These are phyloP conservation scores for Numenius arquata DNA, from an alignment of 2,113 vertebrate species.

Conservation along the genomic window DNA sequence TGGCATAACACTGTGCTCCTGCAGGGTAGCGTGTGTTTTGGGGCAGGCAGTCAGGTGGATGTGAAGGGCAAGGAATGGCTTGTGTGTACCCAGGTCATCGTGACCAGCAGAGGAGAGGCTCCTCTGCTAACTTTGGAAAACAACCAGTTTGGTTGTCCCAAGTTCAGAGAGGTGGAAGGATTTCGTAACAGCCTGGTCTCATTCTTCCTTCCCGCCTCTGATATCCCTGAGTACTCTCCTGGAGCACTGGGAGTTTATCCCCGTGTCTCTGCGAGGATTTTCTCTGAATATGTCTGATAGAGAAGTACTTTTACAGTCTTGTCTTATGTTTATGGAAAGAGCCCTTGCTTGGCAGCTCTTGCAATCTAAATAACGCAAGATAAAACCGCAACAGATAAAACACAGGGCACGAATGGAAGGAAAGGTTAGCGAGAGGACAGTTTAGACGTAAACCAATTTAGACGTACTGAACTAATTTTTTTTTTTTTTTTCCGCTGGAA, in stretches of 20 bases:
- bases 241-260: not conserved
- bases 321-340: not conserved
- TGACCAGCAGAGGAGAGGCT: not conserved
- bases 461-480: not conserved
- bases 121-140: not conserved
- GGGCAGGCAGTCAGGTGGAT: not conserved
- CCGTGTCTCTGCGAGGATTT: not conserved
- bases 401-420: not conserved
- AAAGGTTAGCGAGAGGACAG: not conserved
- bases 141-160: not conserved
- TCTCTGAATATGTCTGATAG: not conserved
- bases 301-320: not conserved
- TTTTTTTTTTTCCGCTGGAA: not conserved
- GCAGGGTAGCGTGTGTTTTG: not conserved
- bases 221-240: not conserved
- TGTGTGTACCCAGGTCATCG: not conserved
- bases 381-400: conserved; percentile 5
- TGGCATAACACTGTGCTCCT: not conserved
- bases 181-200: not conserved
- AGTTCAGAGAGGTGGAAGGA: not conserved
- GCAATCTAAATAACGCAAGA: conserved; percentile 2
- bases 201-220: not conserved
- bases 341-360: not conserved
- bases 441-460: not conserved
- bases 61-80: not conserved